phyloP scores from a whole-genome alignment of 2,113 vertebrate species.

The Petromus typicus region DNA sequence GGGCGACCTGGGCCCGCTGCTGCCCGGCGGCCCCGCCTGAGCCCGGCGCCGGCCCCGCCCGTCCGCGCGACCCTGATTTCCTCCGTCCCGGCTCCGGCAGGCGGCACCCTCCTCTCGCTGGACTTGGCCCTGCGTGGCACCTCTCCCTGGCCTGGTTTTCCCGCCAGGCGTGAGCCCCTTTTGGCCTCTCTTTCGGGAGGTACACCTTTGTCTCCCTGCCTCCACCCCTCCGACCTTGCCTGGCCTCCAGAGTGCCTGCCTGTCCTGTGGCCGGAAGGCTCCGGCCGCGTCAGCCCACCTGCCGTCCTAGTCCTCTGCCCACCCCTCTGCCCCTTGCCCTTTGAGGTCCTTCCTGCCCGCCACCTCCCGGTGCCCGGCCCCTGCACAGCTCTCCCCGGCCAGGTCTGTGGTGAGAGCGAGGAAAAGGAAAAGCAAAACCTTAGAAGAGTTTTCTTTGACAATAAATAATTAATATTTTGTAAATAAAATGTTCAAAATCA shows the following conservation, averaged over 20 bases:
- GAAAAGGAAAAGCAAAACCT: neutral
- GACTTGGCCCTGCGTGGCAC: neutral
- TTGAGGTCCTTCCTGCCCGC: neutral
- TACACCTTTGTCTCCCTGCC: neutral
- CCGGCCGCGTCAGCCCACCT: too few species aligned
- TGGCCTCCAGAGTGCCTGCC: neutral
- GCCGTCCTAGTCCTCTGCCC: neutral
- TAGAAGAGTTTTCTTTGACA: constrained; percentile 77
- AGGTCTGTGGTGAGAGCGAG: constrained; percentile 28
- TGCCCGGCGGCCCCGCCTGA: constrained; percentile 61
- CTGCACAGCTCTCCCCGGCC: neutral
- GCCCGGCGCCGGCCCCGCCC: too few species aligned
- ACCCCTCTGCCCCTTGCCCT: neutral
- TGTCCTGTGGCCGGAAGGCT: neutral
- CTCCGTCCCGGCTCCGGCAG: too few species aligned
- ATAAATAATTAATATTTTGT: constrained; percentile 80
- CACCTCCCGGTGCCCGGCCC: neutral
- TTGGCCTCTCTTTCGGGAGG: neutral
- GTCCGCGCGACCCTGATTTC: neutral
- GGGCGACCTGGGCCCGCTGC: constrained; percentile 74
- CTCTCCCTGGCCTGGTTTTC: too few species aligned
- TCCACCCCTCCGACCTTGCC: neutral
- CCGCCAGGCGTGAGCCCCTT: too few species aligned
- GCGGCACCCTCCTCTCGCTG: neutral
- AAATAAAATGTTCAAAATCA: constrained; percentile 76